A percentile compares a stretch with the other conserved stretches of the same genome.
These are phyloP conservation scores for Sisyra nigra DNA, from an alignment of 2,888 invertebrate species.

Conservation along the genomic window DNA sequence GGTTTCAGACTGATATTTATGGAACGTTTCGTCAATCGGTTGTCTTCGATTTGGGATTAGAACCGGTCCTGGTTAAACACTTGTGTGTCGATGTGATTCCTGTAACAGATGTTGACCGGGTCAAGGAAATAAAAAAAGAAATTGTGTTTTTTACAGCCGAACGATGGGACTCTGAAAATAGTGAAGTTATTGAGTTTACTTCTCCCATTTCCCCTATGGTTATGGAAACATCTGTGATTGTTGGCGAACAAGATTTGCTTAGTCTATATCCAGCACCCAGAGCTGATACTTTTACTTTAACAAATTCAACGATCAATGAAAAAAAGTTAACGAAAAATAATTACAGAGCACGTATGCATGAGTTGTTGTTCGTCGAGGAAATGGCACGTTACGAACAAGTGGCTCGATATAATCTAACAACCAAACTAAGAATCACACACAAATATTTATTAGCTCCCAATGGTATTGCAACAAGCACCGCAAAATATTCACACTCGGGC, in stretches of 20 bases:
- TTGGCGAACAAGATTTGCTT: conserved; percentile 35
- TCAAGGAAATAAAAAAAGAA: conserved; percentile 45
- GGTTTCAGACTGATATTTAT: conserved; percentile 53
- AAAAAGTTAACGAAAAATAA: conserved; percentile 46
- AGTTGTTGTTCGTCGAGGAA: conserved; percentile 60
- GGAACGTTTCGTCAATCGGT: conserved; percentile 65
- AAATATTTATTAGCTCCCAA: conserved; percentile 53
- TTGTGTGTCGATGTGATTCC: conserved; percentile 64
- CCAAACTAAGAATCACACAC: conserved; percentile 41
- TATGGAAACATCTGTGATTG: conserved; percentile 26
- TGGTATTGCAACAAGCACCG: conserved; percentile 49
- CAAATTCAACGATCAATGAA: conserved; percentile 48
- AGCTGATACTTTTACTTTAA: conserved; percentile 45
- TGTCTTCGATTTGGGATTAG: conserved; percentile 55
- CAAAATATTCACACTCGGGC: conserved; percentile 59
- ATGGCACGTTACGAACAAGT: conserved; percentile 54
- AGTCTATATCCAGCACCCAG: conserved; percentile 49
- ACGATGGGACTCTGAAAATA: conserved; percentile 40
- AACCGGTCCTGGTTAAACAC: conserved; percentile 45
- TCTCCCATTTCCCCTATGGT: conserved; percentile 36
- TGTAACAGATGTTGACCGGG: conserved; percentile 42
- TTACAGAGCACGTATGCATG: conserved; percentile 58
- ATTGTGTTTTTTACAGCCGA: conserved; percentile 42
- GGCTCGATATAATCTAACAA: conserved; percentile 49
- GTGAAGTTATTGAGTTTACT: conserved; percentile 33